Base-by-base conservation (phyloP, 2,113 vertebrate genomes). In the Archilochus colubris region DNA sequence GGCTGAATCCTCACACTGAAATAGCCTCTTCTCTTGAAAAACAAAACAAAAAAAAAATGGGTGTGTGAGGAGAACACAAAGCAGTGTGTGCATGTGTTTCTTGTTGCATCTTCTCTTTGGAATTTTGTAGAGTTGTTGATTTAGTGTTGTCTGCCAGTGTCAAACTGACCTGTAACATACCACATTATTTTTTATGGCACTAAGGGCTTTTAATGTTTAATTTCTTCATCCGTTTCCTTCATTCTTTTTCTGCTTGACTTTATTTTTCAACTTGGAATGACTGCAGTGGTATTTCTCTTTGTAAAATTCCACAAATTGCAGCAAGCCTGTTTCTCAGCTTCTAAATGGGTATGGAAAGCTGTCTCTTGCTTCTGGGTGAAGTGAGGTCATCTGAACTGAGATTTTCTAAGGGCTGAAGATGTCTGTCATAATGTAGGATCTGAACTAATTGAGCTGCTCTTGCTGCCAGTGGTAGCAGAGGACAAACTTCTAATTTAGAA, bases 381-480 rank as follows among this genome's bases (percentile, higher is more conserved):
- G 40, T 53, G 79, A 94, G 90, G 90, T 94, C 88, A 94, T 91
- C 73, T 81, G 59, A 43, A 44, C 68, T 82, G 75, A 91, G 77
- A 58, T 68, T 89, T 89, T 68, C 66, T 66, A 50, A 86, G 85
- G 72, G 73, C 51, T 76, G 40, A 78, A 93, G 82, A 59, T 33
- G 59, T 93, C 87, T 94, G 62, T 92, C 1, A 0, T 57, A 85
- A 82, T 25, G 38, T 19, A 36, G 61, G 68, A 80, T 82, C 70
- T 89, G 55, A 93, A 91, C 79, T 93, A 95, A 95, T 86, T 95
- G 91, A 83, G 79, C 50, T 85, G 50, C 31, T 82, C 51, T 79
- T 92, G 89, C 87, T 91, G 85, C 79, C 93, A 89, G 28, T 85
- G 67, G 57, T 82, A 92, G 82, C 72, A 88, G 48, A 88, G 79